A percentile compares a stretch with the other conserved stretches of the same genome.
Evolutionary conservation across 2,888 invertebrate species (phyloP).

Genomic region (Amphipyra berbera): DNA sequence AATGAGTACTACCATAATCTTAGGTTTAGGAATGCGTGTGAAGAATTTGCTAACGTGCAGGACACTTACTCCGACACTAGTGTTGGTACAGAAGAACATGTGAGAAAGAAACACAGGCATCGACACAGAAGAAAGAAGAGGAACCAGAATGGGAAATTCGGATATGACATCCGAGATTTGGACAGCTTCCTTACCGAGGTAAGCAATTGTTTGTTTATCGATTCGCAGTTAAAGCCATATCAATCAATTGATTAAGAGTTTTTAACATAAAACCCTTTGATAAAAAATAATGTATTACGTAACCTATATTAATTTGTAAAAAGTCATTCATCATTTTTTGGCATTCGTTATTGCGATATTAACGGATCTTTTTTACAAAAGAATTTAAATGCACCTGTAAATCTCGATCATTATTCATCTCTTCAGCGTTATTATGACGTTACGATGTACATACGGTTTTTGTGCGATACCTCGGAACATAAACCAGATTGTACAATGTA

Average conservation of each 20-base stretch:
- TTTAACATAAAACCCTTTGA: slow-evolving; percentile 6
- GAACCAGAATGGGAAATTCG: slow-evolving; percentile 87
- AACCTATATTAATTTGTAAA: slow-evolving; percentile 64
- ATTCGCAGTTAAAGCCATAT: slow-evolving; percentile 11
- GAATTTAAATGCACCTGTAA: slow-evolving; percentile 75
- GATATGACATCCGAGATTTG: slow-evolving; percentile 95
- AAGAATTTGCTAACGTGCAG: slow-evolving; percentile 78
- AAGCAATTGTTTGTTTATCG: slow-evolving; percentile 56
- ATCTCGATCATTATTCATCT: slow-evolving; percentile 74
- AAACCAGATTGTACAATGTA: slow-evolving; percentile 65
- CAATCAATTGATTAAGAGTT: slow-evolving; percentile 32
- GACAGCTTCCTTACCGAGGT: slow-evolving; percentile 94
- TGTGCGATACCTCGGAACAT: slow-evolving; percentile 66
- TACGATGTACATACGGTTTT: slow-evolving; percentile 68
- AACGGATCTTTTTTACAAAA: slow-evolving; percentile 67
- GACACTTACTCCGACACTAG: slow-evolving; percentile 80
- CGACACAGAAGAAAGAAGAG: slow-evolving; percentile 84
- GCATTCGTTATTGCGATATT: slow-evolving; percentile 64
- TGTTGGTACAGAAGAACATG: slow-evolving; percentile 81
- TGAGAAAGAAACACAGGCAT: slow-evolving; percentile 84
- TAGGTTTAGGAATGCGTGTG: slow-evolving; percentile 82
- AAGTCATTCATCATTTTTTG: slow-evolving; percentile 71
- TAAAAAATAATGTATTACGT: slow-evolving; percentile 23
- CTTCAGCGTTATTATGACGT: slow-evolving; percentile 74
- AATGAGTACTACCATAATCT: slow-evolving; percentile 87